Percentiles rank a stretch among this genome's conserved stretches.
These are phyloP conservation scores for Sphenopsis melanotis DNA, from an alignment of 2,797 vertebrate genomes.

Conservation along the genomic window DNA sequence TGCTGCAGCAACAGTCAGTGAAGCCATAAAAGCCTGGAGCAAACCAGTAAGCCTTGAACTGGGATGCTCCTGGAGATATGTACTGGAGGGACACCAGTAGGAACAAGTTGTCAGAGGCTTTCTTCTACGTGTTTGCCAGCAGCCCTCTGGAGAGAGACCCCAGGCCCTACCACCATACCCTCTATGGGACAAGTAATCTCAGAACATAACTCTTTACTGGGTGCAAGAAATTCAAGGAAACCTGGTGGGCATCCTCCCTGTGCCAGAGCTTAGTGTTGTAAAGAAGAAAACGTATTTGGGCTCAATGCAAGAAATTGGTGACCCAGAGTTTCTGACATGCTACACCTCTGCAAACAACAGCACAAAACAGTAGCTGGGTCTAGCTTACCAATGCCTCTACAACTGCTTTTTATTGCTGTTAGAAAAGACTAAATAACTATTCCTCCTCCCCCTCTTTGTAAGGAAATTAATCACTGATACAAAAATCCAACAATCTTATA, in stretches of 20 bases:
- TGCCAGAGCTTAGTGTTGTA: background rate
- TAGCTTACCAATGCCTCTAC: background rate
- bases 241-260: background rate
- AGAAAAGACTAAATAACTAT: background rate
- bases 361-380: background rate
- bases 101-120: background rate
- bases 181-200: background rate
- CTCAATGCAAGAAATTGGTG: background rate
- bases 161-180: background rate
- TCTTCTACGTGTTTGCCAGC: background rate
- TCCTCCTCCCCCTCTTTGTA: background rate
- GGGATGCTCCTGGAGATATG: background rate
- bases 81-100: background rate
- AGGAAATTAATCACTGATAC: background rate
- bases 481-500: background rate
- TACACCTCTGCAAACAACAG: background rate
- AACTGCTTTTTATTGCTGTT: background rate
- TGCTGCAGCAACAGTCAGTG: background rate
- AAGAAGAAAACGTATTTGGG: background rate
- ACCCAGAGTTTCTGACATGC: background rate
- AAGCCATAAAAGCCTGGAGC: conserved; percentile 5
- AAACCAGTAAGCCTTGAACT: background rate
- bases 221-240: background rate
- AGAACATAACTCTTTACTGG: background rate
- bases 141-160: background rate